Base-by-base conservation (phyloP, 2,113 vertebrate species). In the Notothenia coriiceps region DNA sequence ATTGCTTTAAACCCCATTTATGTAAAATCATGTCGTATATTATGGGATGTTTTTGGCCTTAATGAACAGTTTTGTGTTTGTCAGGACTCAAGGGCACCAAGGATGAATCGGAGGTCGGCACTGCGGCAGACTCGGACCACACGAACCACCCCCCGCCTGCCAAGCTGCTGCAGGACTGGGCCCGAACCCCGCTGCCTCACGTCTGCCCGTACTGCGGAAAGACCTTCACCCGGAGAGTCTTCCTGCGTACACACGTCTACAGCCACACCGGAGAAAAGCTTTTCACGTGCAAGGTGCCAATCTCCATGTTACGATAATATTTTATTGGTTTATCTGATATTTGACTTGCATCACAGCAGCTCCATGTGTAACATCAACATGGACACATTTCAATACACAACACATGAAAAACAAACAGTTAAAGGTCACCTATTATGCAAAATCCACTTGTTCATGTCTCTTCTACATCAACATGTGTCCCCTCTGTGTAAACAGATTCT, bases 181-280 rank as follows among this genome's bases (percentile, higher is more conserved):
- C 94, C 1, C 90, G 95, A 29, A 94, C 95, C 0, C 87, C 94
- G 1, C 93, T 96, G 2, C 96, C 96, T 0, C 96, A 97, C 10
- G 95, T 96, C 46, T 98, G 97, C 83, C 96, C 95, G 0, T 96
- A 98, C 82, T 98, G 97, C 9, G 96, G 96, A 11, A 97, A 97
- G 81, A 96, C 95, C 79, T 98, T 98, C 92, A 97, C 97, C 7
- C 95, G 97, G 2, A 96, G 96, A 0, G 96, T 96, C 8, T 97
- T 97, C 15, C 95, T 98, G 20, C 96, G 96, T 2, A 97, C 96
- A 40, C 97, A 98, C 18, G 96, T 98, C 80, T 96, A 95, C 87
- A 97, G 96, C 4, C 97, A 98, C 93, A 98, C 97, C 0, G 96
- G 96, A 12, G 96, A 97, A 79, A 96, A 97, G 75, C 96, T 97